phyloP scores from a whole-genome alignment of 2,888 invertebrate species.

The Drosophila imparisetae region DNA sequence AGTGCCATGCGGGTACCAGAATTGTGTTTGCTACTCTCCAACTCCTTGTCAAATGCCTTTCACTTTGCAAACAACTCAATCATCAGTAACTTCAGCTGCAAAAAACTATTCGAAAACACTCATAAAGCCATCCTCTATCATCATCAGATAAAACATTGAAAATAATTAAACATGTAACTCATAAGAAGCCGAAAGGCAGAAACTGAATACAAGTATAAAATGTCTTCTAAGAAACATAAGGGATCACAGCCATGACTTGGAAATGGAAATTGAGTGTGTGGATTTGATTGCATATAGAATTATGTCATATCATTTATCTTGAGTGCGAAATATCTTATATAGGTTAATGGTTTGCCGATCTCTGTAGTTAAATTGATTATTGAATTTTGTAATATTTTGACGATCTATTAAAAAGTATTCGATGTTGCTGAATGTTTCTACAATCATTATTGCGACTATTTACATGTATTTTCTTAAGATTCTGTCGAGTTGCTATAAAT shows the following conservation, averaged over 20 bases:
- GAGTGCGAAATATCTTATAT: not conserved
- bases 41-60: not conserved
- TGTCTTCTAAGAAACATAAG: not conserved
- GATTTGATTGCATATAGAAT: not conserved
- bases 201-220: constrained; percentile 1
- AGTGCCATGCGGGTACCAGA: constrained; percentile 69
- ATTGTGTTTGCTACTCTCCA: constrained; percentile 27
- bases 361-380: not conserved
- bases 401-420: not conserved
- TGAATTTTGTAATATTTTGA: not conserved
- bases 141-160: constrained; percentile 29
- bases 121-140: constrained; percentile 3
- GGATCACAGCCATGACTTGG: not conserved
- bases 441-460: not conserved
- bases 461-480: not conserved
- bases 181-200: not conserved
- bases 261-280: not conserved
- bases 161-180: constrained; percentile 30
- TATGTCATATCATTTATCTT: not conserved
- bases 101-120: constrained; percentile 27
- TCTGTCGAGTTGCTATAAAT: not conserved
- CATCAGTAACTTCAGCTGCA: constrained; percentile 20
- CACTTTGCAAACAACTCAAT: constrained; percentile 20
- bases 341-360: not conserved
- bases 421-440: not conserved